A percentile compares a stretch with the other conserved stretches of the same genome.
Conservation (phyloP, 2,113 vertebrate species). For the Origma solitaria region DNA sequence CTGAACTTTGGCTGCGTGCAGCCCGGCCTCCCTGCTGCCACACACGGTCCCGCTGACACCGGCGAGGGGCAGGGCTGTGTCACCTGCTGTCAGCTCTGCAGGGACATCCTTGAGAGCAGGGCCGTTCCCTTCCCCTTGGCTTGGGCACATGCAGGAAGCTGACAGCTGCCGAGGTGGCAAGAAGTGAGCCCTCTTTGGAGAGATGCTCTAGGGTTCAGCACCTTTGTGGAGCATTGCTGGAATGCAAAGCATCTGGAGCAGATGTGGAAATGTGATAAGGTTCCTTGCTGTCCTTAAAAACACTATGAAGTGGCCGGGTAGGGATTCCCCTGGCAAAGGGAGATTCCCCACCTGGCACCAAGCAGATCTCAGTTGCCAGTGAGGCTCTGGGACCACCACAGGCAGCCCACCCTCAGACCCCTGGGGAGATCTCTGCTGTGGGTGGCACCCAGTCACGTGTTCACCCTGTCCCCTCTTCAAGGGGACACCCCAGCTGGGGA, state of each 20-base stretch:
- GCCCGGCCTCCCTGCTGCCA: not conserved
- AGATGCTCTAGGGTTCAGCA: not conserved
- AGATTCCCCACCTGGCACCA: not conserved
- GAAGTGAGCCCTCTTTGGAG: not conserved
- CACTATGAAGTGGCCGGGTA: constrained; percentile 3
- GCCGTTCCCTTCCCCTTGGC: not conserved
- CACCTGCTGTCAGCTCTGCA: not conserved
- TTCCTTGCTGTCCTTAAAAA: constrained; percentile 40
- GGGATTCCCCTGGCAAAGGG: constrained; percentile 36
- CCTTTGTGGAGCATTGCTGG: not conserved
- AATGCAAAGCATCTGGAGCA: constrained; percentile 43
- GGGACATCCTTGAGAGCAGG: not conserved
- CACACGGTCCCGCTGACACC: not conserved
- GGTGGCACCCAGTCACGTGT: fast-evolving
- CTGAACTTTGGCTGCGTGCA: not conserved
- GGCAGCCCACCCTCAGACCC: not conserved
- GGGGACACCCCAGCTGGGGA: not conserved
- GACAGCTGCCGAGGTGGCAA: not conserved
- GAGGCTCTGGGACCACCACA: not conserved
- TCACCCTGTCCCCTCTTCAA: not conserved
- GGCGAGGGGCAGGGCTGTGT: constrained; percentile 18
- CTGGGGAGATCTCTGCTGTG: not conserved
- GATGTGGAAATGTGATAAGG: constrained; percentile 7
- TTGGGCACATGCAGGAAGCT: not conserved
- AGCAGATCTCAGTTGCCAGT: not conserved